Percentiles rank a stretch among this genome's conserved stretches.
These are phyloP conservation scores for Agonopterix heracliana DNA, from an alignment of 2,888 invertebrate genomes.

Conservation along the genomic window DNA sequence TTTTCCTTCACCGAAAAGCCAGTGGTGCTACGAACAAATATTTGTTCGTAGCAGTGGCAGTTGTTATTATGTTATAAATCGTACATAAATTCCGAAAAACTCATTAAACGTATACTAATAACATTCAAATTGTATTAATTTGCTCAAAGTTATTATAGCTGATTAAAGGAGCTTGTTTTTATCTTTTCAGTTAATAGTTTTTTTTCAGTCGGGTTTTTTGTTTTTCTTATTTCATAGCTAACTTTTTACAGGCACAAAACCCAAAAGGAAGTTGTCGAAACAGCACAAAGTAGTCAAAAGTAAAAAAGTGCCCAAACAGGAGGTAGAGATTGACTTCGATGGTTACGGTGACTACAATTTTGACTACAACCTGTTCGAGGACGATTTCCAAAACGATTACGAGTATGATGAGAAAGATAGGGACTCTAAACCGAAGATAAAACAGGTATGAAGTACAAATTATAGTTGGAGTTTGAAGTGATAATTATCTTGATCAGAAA, in stretches of 20 bases:
- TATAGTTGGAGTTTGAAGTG: neutral
- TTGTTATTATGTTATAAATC: too few relatives aligned
- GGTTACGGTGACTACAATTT: constrained; percentile 14
- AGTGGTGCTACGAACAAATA: too few relatives aligned
- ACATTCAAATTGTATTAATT: too few relatives aligned
- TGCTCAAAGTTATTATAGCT: too few relatives aligned
- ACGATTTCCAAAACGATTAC: constrained; percentile 31
- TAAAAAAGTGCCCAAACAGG: constrained; percentile 8
- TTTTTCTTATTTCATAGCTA: too few relatives aligned
- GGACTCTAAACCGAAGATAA: constrained; percentile 7
- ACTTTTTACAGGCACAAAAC: constrained; percentile 7
- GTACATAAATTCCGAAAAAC: too few relatives aligned
- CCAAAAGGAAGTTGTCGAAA: constrained; percentile 22
- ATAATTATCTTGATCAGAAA: neutral
- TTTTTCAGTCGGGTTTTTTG: too few relatives aligned
- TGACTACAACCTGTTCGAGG: constrained; percentile 23
- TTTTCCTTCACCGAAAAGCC: too few relatives aligned
- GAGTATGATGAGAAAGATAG: constrained; percentile 14
- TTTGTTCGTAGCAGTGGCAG: too few relatives aligned
- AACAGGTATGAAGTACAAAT: constrained; percentile 5
- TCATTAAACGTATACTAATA: too few relatives aligned
- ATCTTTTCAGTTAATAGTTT: too few relatives aligned
- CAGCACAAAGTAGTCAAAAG: constrained; percentile 8
- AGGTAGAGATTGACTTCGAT: constrained; percentile 10
- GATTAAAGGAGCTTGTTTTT: too few relatives aligned